Evolutionary conservation across 2,797 vertebrate genomes (phyloP), one percentile per base, ranked within the genome.

Genomic region (Hapalemur alaotrensis): DNA sequence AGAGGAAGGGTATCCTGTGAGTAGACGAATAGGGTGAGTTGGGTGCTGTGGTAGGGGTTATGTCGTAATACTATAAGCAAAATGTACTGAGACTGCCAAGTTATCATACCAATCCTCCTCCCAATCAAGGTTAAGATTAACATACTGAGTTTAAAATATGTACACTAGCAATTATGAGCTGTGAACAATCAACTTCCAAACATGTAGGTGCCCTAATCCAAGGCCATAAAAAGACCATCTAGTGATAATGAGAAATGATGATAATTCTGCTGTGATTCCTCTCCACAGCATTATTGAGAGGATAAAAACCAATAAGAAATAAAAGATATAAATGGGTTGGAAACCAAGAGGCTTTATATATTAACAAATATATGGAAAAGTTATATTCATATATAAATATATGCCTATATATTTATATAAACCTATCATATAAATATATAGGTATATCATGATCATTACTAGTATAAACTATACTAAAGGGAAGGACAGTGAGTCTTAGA

Each of bases 91-190:
- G 46, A 22, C 35, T 80, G 41, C 65, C 54, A 70, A 73, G 18
- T 23, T 84, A 38, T 59, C 52, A 76, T 25, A 41, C 5, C 14
- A 91, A 20, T 67, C 9, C 6, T 76, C 18, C 59, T 59, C 38
- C 20, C 25, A 91, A 61, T 28, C 65, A 89, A 54, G 18, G 35
- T 92, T 57, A 73, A 97, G 88, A 73, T 67, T 35, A 88, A 78
- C 22, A 69, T 50, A 65, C 32, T 46, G 57, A 67, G 72, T 84
- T 96, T 78, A 96, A 80, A 95, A 57, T 38, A 80, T 7, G 46
- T 18, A 35, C 3, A 32, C 25, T 57, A 22, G 6, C 17, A 25
- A 48, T 75, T 63, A 46, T 46, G 46, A 96, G 10, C 32, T 48
- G 10, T 30, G 17, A 81, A 61, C 13, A 54, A 52, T 63, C 35